Evolutionary conservation across 2,888 invertebrate genomes (phyloP).

Genomic region (Antheraea assamensis): DNA sequence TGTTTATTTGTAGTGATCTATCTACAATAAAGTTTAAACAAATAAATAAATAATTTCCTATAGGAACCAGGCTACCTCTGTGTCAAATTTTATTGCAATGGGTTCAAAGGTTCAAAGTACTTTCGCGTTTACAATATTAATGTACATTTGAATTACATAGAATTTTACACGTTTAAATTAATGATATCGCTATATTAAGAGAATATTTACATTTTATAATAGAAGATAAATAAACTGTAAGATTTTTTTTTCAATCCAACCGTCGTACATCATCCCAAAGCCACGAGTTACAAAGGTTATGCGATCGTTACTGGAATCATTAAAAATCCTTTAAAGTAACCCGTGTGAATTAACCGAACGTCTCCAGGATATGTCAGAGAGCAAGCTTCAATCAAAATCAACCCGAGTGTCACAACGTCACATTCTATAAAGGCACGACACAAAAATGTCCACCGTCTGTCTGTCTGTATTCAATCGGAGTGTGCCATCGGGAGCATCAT

Average conservation of each 20-base stretch:
- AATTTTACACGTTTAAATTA: not conserved
- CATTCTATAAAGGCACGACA: slow-evolving; percentile 31
- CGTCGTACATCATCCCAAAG: slow-evolving; percentile 14
- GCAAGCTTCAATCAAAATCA: slow-evolving; percentile 28
- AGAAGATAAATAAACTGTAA: not conserved
- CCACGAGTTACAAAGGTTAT: slow-evolving; percentile 12
- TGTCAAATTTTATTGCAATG: no score
- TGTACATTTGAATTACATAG: not conserved
- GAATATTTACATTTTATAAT: not conserved
- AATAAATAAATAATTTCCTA: no score
- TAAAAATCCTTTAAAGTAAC: slow-evolving; percentile 3
- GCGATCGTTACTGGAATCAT: slow-evolving; percentile 2
- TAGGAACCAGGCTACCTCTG: no score
- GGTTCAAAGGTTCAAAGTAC: no score
- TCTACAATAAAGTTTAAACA: no score
- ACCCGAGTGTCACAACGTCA: slow-evolving; percentile 24
- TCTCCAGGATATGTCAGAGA: slow-evolving; percentile 17
- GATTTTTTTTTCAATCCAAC: not conserved
- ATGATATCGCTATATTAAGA: not conserved
- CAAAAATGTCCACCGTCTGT: slow-evolving; percentile 33
- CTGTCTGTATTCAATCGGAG: slow-evolving; percentile 24
- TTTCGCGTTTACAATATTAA: no score
- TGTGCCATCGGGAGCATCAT: slow-evolving; percentile 36
- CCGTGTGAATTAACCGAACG: not conserved
- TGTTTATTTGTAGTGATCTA: no score